phyloP scores from a whole-genome alignment of 1,140 invertebrate species.

The Cydia strobilella region DNA sequence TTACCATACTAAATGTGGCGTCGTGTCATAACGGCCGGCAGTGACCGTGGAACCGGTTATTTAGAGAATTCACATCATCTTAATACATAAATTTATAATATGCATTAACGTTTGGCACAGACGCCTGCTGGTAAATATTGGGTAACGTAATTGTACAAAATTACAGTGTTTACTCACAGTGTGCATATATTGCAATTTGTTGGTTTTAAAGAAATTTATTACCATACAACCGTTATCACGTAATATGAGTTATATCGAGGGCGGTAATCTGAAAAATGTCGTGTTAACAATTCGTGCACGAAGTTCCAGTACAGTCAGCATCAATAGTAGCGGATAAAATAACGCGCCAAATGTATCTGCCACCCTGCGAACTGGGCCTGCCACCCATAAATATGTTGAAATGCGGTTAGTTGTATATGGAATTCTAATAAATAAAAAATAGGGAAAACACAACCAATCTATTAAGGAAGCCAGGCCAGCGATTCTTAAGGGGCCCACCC shows the following conservation, averaged over 20 bases:
- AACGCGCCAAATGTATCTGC: no score
- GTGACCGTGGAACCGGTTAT: conserved; percentile 9
- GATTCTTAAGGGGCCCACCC: no score
- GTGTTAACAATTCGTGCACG: no score
- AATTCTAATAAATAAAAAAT: no score
- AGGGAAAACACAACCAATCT: conserved; percentile 1
- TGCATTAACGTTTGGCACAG: conserved; percentile 1
- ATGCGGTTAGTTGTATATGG: no score
- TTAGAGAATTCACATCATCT: conserved; percentile 14
- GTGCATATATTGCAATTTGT: neutral
- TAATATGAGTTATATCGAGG: neutral
- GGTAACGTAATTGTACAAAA: neutral
- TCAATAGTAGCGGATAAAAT: no score
- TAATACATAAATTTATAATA: conserved; percentile 14
- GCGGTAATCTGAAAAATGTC: no score
- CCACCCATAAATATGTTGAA: no score
- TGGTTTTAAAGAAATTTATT: conserved; percentile 5
- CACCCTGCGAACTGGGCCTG: no score
- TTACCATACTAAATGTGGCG: conserved; percentile 7
- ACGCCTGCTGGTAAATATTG: neutral
- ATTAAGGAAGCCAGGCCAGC: conserved; percentile 15
- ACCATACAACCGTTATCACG: neutral
- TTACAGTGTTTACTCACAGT: neutral
- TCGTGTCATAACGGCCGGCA: neutral
- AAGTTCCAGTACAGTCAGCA: no score